phyloP scores from a whole-genome alignment of 2,113 vertebrate genomes.

The Calyptomena viridis region DNA sequence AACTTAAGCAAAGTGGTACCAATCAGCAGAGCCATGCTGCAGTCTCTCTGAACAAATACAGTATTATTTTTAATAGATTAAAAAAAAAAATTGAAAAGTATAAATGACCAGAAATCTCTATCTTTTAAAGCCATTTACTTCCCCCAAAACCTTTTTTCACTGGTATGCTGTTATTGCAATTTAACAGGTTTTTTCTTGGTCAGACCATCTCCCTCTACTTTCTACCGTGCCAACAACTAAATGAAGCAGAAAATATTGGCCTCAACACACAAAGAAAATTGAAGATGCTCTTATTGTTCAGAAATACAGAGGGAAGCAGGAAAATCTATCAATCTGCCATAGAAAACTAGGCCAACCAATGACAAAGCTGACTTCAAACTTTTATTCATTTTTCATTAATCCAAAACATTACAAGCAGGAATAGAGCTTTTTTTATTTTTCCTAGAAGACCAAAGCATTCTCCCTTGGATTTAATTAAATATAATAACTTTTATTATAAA shows the following conservation, averaged over 20 bases:
- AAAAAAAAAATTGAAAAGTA: background rate
- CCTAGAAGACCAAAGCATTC: background rate
- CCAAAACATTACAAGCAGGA: background rate
- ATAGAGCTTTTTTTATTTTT: background rate
- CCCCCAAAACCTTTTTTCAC: background rate
- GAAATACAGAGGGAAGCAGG: background rate
- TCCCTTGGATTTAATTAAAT: background rate
- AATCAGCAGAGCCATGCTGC: background rate
- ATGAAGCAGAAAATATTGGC: background rate
- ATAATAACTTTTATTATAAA: background rate
- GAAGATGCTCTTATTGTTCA: slow-evolving; percentile 19
- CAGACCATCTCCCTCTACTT: background rate
- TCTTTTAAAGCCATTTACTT: background rate
- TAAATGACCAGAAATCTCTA: background rate
- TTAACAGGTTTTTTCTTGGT: background rate
- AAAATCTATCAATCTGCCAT: slow-evolving; percentile 11
- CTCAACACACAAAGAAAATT: background rate
- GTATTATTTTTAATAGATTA: background rate
- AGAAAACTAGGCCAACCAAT: background rate
- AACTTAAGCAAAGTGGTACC: background rate
- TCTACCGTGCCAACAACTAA: background rate
- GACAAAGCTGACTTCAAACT: background rate
- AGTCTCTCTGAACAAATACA: background rate
- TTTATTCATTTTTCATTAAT: slow-evolving; percentile 18
- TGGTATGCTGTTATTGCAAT: background rate